Conservation (phyloP, 64 coral and sea anemone genomes). For the Dendrophyllia cribrosa region DNA sequence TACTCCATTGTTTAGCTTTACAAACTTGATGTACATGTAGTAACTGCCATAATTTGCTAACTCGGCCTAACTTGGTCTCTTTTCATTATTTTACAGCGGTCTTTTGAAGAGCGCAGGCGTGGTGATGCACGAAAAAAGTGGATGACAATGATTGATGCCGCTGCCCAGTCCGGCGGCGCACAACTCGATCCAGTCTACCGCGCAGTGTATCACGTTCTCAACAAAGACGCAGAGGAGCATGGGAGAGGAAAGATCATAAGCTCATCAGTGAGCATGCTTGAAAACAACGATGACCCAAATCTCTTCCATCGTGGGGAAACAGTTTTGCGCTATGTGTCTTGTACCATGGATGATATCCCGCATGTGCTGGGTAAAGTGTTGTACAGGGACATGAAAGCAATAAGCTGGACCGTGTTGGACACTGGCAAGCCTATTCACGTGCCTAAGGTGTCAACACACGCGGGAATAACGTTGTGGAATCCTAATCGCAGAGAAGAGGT, state of each 20-base stretch:
- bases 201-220: constrained; percentile 86
- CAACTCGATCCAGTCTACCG: constrained; percentile 96
- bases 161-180: constrained; percentile 92
- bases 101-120: constrained; percentile 94
- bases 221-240: constrained; percentile 93
- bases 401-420: constrained; percentile 92
- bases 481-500: constrained; percentile 76
- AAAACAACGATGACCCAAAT: constrained; percentile 85
- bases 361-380: constrained; percentile 86
- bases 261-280: constrained; percentile 80
- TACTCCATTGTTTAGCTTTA: no score
- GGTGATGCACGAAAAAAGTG: constrained; percentile 92
- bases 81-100: constrained; percentile 67
- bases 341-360: constrained; percentile 84
- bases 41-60: no score
- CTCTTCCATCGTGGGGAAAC: constrained; percentile 80
- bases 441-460: constrained; percentile 80
- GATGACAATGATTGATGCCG: constrained; percentile 90
- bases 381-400: constrained; percentile 91
- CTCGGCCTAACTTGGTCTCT: not conserved
- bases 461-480: constrained; percentile 91
- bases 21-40: no score
- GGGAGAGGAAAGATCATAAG: constrained; percentile 81
- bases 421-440: constrained; percentile 97
- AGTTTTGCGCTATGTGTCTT: constrained; percentile 84